Evolutionary conservation across 1,140 invertebrate genomes (phyloP), one percentile per base, ranked within the genome.

Genomic region (Drosophila pseudoobscura): DNA sequence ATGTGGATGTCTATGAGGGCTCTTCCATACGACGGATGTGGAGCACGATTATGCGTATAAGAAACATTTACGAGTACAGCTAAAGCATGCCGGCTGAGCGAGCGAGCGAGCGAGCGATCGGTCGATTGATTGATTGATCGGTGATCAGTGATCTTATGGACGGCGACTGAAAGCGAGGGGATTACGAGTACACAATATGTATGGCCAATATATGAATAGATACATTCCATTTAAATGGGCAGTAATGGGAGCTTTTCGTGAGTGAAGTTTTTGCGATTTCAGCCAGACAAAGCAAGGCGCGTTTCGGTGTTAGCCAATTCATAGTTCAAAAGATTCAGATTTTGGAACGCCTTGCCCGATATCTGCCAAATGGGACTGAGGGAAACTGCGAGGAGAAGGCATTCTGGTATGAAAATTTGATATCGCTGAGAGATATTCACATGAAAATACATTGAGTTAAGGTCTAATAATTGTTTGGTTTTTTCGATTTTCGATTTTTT

Each of bases 51-150:
- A 69, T 55, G 15, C 49, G 39, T 15, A 50, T 50, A 57, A 45
- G 54, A 22, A 60, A 62, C 45, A 73, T 41, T 69, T 69, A 74
- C 52, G 64, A 53, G 63, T 46, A 64, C 49, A 63, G 77, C 74
- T 59, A 74, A 74, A 68, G 75, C 82, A 85, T 88, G 82, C 83
- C 82, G 64, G 58, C 61, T 65, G 74, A 52, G 54, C 65, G 79
- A 80, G 63, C 74, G 15, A 15, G 15, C 15, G 15, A 15, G 15
- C 56, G 58, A 58, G 46, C 49, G 63, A 31, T 3, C 8, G 31
- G 3, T 31, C 8, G 31, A 9, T 9, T 3, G 31, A 31, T 31
- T 2, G 29, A 9, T 31, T 53, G 59, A 63, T 66, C 60, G 47
- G 24, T 68, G 66, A 46, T 47, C 73, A 62, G 53, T 46, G 29